Base-by-base conservation (phyloP, 2,113 vertebrate genomes). In the Labeo rohita region DNA sequence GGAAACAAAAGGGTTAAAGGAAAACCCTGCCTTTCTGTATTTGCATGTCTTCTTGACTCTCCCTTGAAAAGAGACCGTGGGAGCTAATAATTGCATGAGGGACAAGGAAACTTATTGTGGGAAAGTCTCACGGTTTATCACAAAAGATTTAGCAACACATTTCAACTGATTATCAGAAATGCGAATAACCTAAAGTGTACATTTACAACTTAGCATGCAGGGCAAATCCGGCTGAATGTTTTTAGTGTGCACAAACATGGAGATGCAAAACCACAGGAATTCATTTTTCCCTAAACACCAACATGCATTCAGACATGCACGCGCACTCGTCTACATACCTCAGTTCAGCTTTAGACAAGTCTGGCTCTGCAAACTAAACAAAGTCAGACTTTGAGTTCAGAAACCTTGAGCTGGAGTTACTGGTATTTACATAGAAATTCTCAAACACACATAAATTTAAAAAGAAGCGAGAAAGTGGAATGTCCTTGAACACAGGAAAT, bases 211-310 rank as follows among this genome's bases (percentile, higher is more conserved):
- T 28, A 3, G 21, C 12, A 39, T n/a, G 36, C 12, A 8, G 0
- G 15, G 10, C 49, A n/a, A 50, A 43, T 83, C 50, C 21, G 43
- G 49, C 18, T 39, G 66, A 39, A 68, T 70, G 18, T 83, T 83
- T 73, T 34, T 43, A 43, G 66, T 43, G 66, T 83, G 50, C 10
- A 83, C 66, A 70, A 70, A 65, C 12, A 7, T 0, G 4, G 18
- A 23, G 79, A 65, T 47, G 39, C 43, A 45, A 65, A 80, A 54
- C 59, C 79, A 81, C 47, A 83, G 63, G 65, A 52, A 70, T 70
- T 83, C 0, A 18, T 52, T 52, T 83, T 28, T 18, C 28, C 13
- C 16, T 36, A 70, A 82, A 77, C 52, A 50, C 11, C n/a, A 59
- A 56, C 79, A 74, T 80, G 28, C 36, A 16, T 63, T 75, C 21